Base-by-base conservation (phyloP, 2,888 invertebrate genomes). In the Anticlea derivata region DNA sequence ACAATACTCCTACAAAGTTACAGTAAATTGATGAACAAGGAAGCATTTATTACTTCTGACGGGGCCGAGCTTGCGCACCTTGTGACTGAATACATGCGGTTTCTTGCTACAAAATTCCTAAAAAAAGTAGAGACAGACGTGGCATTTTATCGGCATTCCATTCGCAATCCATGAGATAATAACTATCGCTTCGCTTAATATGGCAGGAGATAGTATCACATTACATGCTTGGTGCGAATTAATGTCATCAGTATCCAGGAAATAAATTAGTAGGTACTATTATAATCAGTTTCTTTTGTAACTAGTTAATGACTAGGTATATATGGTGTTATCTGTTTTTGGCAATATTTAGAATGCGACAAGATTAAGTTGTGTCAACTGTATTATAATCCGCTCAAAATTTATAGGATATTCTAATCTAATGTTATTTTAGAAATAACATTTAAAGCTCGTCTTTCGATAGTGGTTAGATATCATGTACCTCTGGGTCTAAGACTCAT, bases 151-250 rank as follows among this genome's bases (percentile, higher is more conserved):
- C 8, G 39, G 8, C 44, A 47, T 52, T 22, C 12, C 5, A 38
- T 38, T 20, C 34, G 52, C 43, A 48, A 48, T 53, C 52, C 43
- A 34, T 39, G 20, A n/a, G 29, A 38, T 48, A 43, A 39, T 48
- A 48, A 53, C 37, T 34, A 47, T 43, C 11, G 17, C 20, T 40
- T 30, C n/a, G 31, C 46, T 37, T 10, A 37, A 41, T 46, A 51
- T 8, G 51, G 46, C 5, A 8, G 23, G 11, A 41, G 37, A 41
- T 51, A 47, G 31, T 38, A 38, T 43, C 47, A 10, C 29, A 26
- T 38, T 38, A 22, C 41, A 47, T 38, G 33, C 41, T 31, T 41
- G 41, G 22, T 10, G 31, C 27, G 31, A 46, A 40, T 37, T 33
- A 50, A 51, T 46, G 45, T 35, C 50, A 46, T 35, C 24, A 30